Base-by-base conservation (phyloP, 2,113 vertebrate species). In the Typhlomys cinereus region DNA sequence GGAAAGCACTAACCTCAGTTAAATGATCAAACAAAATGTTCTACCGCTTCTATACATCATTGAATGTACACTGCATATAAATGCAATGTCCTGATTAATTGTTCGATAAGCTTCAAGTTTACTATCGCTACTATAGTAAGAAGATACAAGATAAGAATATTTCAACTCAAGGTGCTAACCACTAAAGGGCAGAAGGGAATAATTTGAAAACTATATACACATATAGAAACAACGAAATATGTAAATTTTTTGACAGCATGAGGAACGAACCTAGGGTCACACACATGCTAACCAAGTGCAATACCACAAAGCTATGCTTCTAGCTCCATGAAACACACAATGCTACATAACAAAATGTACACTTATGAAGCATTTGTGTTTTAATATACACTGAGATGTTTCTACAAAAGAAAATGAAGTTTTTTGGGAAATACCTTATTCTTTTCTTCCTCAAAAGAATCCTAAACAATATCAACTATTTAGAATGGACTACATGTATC, bases 1-100 rank as follows among this genome's bases (percentile, higher is more conserved):
- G 96, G 96, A 96, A 95, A 96, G 70, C 89, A 96, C 79, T 74
- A 95, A 92, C 75, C 85, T 85, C 29, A 44, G 34, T 93, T 94
- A 95, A 92, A 88, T 94, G 91, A 94, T 93, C 78, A 93, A 92
- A n/a, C n/a, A 78, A 95, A 89, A 91, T 81, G 79, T 85, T 93
- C 82, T 75, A 84, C 29, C 88, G 93, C 93, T 88, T 96, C 95
- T 79, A 82, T 70, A 94, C 27, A 54, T 50, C 69, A 12, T 93
- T 52, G 21, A 29, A 15, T 2, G 54, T 64, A 7, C 15, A 75
- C 3, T 48, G 12, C n/a, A 74, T 66, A 71, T 18, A 93, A 52
- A 62, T 52, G 11, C 7, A 78, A 70, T 44, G 13, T 62, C 76
- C n/a, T 62, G 44, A 29, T 80, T 39, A 64, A 73, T 11, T 76